Conservation (phyloP, 2,797 vertebrate species). For the Poecilia gillii region DNA sequence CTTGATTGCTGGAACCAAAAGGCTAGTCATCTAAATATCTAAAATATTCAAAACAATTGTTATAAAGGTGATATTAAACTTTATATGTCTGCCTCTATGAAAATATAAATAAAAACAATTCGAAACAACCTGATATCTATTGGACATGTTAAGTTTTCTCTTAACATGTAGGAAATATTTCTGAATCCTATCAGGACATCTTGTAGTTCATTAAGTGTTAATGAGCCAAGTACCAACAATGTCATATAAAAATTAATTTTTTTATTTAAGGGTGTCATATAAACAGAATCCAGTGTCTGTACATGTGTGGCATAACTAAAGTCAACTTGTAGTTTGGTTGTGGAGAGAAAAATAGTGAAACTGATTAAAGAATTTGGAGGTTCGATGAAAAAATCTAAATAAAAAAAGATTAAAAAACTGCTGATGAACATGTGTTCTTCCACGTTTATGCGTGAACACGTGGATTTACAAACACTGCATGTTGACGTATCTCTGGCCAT, state of each 20-base stretch:
- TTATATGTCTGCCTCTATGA: not conserved
- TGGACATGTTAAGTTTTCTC: not conserved
- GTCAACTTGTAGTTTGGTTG: not conserved
- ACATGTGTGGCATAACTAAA: not conserved
- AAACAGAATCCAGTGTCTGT: not conserved
- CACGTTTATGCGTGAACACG: not conserved
- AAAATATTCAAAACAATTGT: not conserved
- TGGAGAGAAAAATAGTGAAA: not conserved
- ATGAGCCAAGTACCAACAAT: not conserved
- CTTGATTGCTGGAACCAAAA: not conserved
- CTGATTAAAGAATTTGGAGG: not conserved
- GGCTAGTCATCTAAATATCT: not conserved
- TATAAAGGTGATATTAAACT: not conserved
- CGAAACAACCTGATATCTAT: not conserved
- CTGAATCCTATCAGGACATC: not conserved
- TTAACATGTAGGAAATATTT: not conserved
- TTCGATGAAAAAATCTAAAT: not conserved
- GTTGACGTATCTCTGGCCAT: constrained; percentile 48
- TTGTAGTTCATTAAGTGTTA: not conserved
- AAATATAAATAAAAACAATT: not conserved
- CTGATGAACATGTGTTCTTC: not conserved
- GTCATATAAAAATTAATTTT: not conserved
- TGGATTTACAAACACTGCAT: constrained; percentile 5
- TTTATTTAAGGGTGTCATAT: not conserved
- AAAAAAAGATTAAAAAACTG: not conserved